Evolutionary conservation across 2,888 invertebrate genomes (phyloP).

Genomic region (Taphrorychus bicolor): DNA sequence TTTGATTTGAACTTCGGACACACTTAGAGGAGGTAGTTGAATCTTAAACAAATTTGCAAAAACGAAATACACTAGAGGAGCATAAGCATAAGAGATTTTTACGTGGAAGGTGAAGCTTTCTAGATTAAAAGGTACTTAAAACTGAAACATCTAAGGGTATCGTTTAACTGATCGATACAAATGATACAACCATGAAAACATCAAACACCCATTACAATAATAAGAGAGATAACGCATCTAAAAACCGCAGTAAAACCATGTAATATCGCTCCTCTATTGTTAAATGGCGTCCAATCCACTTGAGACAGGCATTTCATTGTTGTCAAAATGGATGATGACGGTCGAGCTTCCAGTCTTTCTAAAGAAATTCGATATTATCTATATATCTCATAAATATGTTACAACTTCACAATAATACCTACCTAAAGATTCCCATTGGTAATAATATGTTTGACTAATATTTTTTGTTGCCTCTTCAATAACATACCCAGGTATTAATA

Average conservation of each 20-base stretch:
- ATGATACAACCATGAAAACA: not conserved
- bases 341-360: slow-evolving; percentile 30
- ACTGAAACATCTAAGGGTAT: not conserved
- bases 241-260: slow-evolving; percentile 27
- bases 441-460: no score
- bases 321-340: slow-evolving; percentile 31
- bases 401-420: no score
- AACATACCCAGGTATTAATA: no score
- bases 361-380: slow-evolving; percentile 37
- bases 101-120: no score
- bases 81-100: no score
- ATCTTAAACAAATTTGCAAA: no score
- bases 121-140: no score
- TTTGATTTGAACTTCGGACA: no score
- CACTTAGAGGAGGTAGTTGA: no score
- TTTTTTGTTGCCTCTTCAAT: no score
- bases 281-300: slow-evolving; percentile 37
- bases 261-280: slow-evolving; percentile 29
- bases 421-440: not conserved
- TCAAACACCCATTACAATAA: slow-evolving; percentile 20
- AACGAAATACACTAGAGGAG: no score
- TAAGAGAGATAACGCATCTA: slow-evolving; percentile 24
- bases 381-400: slow-evolving; percentile 24
- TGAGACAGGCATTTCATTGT: slow-evolving; percentile 30
- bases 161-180: not conserved